Percentiles rank a stretch among this genome's conserved stretches.
Evolutionary conservation across 2,797 vertebrate genomes (phyloP).

Genomic region (Betta splendens): DNA sequence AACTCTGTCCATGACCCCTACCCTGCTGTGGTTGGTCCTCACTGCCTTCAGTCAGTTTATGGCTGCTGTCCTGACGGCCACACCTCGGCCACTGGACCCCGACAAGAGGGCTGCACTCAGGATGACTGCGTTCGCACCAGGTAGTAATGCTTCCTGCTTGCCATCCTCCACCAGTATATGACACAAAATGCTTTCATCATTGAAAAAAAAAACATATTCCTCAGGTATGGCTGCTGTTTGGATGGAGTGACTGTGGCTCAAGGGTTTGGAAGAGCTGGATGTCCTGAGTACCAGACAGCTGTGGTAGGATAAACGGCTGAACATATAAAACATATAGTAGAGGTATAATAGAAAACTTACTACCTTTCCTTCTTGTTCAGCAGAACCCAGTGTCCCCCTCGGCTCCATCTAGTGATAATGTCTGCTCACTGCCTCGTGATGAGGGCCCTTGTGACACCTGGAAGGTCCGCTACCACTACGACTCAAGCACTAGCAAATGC

Average conservation of each 20-base stretch:
- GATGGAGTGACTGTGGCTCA: slow-evolving; percentile 85
- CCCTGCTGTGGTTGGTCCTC: slow-evolving; percentile 44
- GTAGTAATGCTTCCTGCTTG: slow-evolving; percentile 59
- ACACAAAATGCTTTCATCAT: neutral
- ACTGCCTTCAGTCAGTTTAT: slow-evolving; percentile 79
- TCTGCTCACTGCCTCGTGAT: slow-evolving; percentile 85
- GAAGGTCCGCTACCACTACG: slow-evolving; percentile 86
- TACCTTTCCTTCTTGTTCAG: neutral
- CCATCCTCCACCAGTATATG: neutral
- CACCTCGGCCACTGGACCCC: slow-evolving; percentile 76
- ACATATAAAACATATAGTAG: too few species aligned
- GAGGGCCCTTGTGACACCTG: slow-evolving; percentile 87
- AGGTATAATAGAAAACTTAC: neutral
- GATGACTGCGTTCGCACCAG: slow-evolving; percentile 81
- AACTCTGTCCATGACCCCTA: slow-evolving; percentile 48
- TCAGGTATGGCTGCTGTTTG: slow-evolving; percentile 90
- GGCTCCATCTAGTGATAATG: slow-evolving; percentile 32
- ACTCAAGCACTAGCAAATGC: slow-evolving; percentile 80
- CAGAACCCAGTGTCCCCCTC: slow-evolving; percentile 29
- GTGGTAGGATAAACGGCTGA: slow-evolving; percentile 48
- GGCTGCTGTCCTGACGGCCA: slow-evolving; percentile 91
- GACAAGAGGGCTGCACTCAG: slow-evolving; percentile 79
- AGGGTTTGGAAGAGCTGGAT: slow-evolving; percentile 84
- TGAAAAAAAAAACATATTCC: neutral
- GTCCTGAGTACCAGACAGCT: slow-evolving; percentile 60